These are phyloP conservation scores for Xiphophorus birchmanni DNA, from an alignment of 2,797 vertebrate genomes.

Conservation along the genomic window DNA sequence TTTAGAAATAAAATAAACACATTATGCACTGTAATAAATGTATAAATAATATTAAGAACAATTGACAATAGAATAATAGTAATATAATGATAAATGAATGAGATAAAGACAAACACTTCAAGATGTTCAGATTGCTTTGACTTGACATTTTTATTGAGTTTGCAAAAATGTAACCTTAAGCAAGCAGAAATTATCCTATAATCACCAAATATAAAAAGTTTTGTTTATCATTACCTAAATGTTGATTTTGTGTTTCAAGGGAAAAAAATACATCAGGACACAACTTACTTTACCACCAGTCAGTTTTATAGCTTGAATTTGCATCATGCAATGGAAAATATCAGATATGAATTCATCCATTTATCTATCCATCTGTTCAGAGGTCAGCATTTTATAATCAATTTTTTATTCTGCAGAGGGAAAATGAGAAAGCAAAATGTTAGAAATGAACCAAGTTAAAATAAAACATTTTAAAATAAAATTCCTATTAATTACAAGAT, in stretches of 20 bases:
- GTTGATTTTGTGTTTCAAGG: background rate
- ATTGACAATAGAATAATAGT: background rate
- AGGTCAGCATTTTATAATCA: background rate
- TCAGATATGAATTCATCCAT: background rate
- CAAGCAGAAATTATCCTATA: background rate
- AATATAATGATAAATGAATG: background rate
- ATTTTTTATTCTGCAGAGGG: background rate
- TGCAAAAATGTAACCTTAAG: background rate
- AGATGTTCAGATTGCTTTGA: background rate
- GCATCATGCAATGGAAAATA: background rate
- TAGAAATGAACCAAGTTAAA: background rate
- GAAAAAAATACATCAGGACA: background rate
- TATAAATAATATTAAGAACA: background rate
- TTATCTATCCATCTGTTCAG: background rate
- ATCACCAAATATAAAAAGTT: background rate
- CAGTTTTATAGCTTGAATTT: background rate
- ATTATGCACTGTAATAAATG: background rate
- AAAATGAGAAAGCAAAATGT: background rate
- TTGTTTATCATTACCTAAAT: background rate
- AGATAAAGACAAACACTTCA: background rate
- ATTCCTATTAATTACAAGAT: too few species aligned
- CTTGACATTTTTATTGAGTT: background rate
- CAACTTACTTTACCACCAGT: background rate
- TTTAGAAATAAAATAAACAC: background rate
- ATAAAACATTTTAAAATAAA: background rate